Evolutionary conservation across 2,888 invertebrate species (phyloP).

Genomic region (Muschampia staudingeri): DNA sequence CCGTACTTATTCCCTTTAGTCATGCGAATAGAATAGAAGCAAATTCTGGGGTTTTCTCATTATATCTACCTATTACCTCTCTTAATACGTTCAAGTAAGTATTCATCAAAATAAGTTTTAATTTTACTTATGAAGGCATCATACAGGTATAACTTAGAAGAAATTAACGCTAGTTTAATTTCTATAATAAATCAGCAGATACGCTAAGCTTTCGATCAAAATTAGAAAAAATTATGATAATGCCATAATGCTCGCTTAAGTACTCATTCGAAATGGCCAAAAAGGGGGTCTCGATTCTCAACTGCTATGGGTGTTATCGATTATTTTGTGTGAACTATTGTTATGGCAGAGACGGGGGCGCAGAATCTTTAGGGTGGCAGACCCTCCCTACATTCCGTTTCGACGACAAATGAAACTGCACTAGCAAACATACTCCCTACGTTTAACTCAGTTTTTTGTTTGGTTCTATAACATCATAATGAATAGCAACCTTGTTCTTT

Average conservation of each 20-base stretch:
- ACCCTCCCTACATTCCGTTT: constrained; percentile 68
- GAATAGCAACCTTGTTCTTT: constrained; percentile 41
- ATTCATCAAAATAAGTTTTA: too few relatives aligned
- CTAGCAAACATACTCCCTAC: constrained; percentile 45
- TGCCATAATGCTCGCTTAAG: constrained; percentile 42
- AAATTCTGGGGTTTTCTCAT: not conserved
- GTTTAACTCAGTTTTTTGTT: constrained; percentile 47
- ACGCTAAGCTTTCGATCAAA: not conserved
- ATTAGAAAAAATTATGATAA: constrained; percentile 31
- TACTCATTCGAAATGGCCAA: constrained; percentile 46
- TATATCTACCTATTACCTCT: too few relatives aligned
- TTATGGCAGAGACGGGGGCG: constrained; percentile 81
- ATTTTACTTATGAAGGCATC: too few relatives aligned
- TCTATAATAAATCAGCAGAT: not conserved
- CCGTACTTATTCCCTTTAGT: not conserved
- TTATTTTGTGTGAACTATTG: constrained; percentile 89
- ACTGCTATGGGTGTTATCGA: constrained; percentile 80
- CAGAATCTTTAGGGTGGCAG: constrained; percentile 86
- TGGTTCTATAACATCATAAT: constrained; percentile 32
- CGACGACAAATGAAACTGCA: constrained; percentile 57
- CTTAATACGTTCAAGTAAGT: too few relatives aligned
- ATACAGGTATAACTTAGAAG: not conserved
- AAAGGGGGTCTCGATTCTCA: constrained; percentile 53
- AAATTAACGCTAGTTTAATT: not conserved
- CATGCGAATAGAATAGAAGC: not conserved